Conservation (phyloP, 2,113 vertebrate species). For the Chiloscyllium plagiosum region DNA sequence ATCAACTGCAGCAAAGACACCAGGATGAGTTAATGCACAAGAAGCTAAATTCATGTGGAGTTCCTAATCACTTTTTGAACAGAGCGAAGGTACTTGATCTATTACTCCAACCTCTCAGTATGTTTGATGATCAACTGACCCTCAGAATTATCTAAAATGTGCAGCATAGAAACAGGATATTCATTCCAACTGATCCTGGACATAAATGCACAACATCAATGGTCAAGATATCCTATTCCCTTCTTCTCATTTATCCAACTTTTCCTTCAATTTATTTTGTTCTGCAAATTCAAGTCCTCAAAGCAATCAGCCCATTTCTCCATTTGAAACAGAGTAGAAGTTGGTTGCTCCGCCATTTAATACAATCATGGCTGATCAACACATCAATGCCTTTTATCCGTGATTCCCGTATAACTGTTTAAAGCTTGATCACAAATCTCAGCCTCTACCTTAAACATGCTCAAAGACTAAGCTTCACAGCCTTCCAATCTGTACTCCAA, state of each 20-base stretch:
- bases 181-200: neutral
- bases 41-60: neutral
- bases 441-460: no score
- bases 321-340: no score
- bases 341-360: no score
- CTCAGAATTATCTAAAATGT: neutral
- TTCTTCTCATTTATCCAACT: neutral
- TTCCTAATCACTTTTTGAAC: neutral
- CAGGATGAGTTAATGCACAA: neutral
- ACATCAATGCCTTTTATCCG: no score
- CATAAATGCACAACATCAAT: neutral
- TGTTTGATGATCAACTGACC: neutral
- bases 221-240: neutral
- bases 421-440: no score
- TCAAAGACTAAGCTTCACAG: no score
- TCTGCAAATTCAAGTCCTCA: no score
- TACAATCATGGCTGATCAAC: no score
- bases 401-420: no score
- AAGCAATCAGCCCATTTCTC: no score
- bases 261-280: neutral
- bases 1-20: neutral
- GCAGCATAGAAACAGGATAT: neutral
- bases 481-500: no score
- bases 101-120: neutral
- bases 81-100: neutral